Evolutionary conservation across 2,797 vertebrate genomes (phyloP).

Genomic region (Macropodus opercularis): DNA sequence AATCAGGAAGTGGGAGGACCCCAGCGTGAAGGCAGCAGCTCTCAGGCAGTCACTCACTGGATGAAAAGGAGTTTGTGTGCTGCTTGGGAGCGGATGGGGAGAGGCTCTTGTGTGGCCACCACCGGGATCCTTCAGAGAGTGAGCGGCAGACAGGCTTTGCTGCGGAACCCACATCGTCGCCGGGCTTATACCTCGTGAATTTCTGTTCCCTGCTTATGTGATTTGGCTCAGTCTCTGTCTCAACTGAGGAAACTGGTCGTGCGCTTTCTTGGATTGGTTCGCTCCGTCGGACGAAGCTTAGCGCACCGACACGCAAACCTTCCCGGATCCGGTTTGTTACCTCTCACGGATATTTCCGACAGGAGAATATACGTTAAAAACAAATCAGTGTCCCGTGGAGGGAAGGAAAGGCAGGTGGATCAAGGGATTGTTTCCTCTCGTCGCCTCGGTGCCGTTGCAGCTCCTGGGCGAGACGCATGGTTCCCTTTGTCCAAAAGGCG

Average conservation of each 20-base stretch:
- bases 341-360: constrained; percentile 67
- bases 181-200: constrained; percentile 34
- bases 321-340: constrained; percentile 62
- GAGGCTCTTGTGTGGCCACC: constrained; percentile 59
- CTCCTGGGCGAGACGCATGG: constrained; percentile 81
- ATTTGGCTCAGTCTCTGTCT: constrained; percentile 36
- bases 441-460: constrained; percentile 62
- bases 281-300: constrained; percentile 61
- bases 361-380: constrained; percentile 63
- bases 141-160: constrained; percentile 47
- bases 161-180: constrained; percentile 35
- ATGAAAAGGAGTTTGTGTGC: constrained; percentile 83
- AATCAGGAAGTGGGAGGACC: constrained; percentile 83
- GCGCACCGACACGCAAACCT: constrained; percentile 60
- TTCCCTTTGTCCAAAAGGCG: constrained; percentile 90
- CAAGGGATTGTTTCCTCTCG: constrained; percentile 52
- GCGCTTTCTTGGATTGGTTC: constrained; percentile 78
- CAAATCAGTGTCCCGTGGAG: constrained; percentile 27
- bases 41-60: constrained; percentile 63
- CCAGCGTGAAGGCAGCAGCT: constrained; percentile 57
- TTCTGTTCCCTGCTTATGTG: constrained; percentile 32
- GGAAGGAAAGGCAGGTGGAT: constrained; percentile 51
- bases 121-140: constrained; percentile 55
- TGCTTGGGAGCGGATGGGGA: constrained; percentile 68
- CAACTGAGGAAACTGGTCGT: constrained; percentile 51